These are phyloP conservation scores for Oxyura jamaicensis DNA, from an alignment of 2,113 vertebrate genomes.

Conservation along the genomic window DNA sequence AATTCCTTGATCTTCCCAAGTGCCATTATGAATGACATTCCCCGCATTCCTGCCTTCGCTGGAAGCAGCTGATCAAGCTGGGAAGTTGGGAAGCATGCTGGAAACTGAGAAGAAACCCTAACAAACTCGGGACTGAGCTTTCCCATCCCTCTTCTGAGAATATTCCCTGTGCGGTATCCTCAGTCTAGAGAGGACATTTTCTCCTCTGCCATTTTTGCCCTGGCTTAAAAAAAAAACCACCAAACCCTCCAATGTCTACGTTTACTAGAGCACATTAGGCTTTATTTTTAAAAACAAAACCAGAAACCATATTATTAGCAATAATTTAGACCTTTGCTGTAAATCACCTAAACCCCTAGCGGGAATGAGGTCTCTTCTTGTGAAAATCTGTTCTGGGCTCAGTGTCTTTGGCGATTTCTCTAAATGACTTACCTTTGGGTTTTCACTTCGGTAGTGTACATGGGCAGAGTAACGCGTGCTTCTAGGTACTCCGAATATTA, in stretches of 20 bases:
- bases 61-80: background rate
- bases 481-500: background rate
- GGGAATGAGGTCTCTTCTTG: slow-evolving; percentile 42
- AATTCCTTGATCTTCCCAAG: background rate
- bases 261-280: background rate
- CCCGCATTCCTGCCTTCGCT: slow-evolving; percentile 24
- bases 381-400: slow-evolving; percentile 48
- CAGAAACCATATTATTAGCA: background rate
- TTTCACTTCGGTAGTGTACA: background rate
- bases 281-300: slow-evolving; percentile 5
- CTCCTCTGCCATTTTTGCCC: background rate
- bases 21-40: slow-evolving; percentile 33
- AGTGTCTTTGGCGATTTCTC: slow-evolving; percentile 24
- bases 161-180: background rate
- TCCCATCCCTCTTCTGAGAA: accelerated
- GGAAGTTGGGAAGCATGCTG: background rate
- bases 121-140: background rate
- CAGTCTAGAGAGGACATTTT: accelerated
- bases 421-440: background rate
- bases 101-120: background rate
- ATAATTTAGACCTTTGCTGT: slow-evolving; percentile 39
- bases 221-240: background rate
- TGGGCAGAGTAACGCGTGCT: background rate
- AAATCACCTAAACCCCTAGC: slow-evolving; percentile 32
- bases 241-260: background rate